Percentiles rank a stretch among this genome's conserved stretches.
These are phyloP conservation scores for Corticium candelabrum DNA, from an alignment of 37 sponge, comb jelly and placozoan species.

Conservation along the genomic window DNA sequence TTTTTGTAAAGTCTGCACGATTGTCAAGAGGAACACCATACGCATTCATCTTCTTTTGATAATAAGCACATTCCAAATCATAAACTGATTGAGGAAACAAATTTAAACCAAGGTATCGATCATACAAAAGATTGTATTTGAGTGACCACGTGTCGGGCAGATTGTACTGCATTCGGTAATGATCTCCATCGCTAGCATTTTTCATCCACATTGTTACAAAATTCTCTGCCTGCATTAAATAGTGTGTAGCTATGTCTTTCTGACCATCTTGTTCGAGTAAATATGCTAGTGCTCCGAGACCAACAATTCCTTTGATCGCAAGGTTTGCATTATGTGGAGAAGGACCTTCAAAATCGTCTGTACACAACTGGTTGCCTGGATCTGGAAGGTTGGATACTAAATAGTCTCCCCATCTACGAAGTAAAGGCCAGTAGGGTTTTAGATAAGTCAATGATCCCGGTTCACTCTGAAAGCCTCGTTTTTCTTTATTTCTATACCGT, in stretches of 20 bases:
- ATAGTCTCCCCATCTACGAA: constrained; percentile 41
- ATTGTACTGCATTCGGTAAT: constrained; percentile 48
- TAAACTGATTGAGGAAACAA: constrained; percentile 38
- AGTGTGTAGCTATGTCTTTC: constrained; percentile 18
- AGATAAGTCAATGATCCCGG: no score
- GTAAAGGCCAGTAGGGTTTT: constrained; percentile 19
- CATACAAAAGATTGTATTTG: constrained; percentile 62
- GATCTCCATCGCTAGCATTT: constrained; percentile 21
- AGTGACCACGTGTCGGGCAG: constrained; percentile 47
- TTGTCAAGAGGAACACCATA: constrained; percentile 62
- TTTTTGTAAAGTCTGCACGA: constrained; percentile 42
- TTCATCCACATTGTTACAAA: constrained; percentile 35
- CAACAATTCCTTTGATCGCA: constrained; percentile 61
- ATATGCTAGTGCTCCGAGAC: constrained; percentile 31
- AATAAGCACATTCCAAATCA: constrained; percentile 21
- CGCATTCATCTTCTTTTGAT: constrained; percentile 35
- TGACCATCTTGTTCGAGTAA: constrained; percentile 21
- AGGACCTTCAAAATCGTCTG: constrained; percentile 59
- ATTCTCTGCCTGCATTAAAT: not conserved
- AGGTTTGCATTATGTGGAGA: constrained; percentile 54
- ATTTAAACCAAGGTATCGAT: constrained; percentile 22
- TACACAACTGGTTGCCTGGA: constrained; percentile 58
- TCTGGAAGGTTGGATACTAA: constrained; percentile 40
- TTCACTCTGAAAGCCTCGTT: no score
- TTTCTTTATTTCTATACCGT: no score